These are phyloP conservation scores for Yponomeuta malinellus DNA, from an alignment of 2,888 invertebrate genomes.

Conservation along the genomic window DNA sequence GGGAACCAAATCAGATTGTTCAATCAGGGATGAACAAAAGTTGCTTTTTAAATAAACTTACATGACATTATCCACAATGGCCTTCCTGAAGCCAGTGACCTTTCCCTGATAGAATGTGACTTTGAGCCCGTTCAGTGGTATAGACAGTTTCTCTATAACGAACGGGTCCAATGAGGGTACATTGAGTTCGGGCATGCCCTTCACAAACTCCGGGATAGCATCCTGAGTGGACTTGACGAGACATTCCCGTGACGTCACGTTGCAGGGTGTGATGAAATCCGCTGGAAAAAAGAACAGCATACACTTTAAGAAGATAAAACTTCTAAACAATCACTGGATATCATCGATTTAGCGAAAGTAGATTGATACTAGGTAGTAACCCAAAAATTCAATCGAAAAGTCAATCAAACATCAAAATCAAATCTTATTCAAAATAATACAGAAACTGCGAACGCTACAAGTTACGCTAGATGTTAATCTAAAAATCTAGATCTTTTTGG, in stretches of 20 bases:
- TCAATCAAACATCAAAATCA: too few relatives aligned
- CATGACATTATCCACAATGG: conserved; percentile 58
- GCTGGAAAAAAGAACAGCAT: conserved; percentile 38
- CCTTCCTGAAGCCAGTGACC: conserved; percentile 56
- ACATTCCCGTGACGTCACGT: conserved; percentile 46
- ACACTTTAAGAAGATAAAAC: too few relatives aligned
- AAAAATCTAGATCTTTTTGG: neutral
- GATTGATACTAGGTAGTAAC: too few relatives aligned
- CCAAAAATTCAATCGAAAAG: too few relatives aligned
- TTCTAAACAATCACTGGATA: too few relatives aligned
- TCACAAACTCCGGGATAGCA: conserved; percentile 58
- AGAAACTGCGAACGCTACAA: too few relatives aligned
- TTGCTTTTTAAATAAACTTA: conserved; percentile 33
- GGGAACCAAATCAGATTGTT: too few relatives aligned
- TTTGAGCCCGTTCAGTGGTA: conserved; percentile 53
- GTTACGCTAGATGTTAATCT: too few relatives aligned
- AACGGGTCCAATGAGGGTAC: conserved; percentile 55
- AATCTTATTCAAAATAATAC: too few relatives aligned
- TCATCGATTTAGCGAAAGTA: too few relatives aligned
- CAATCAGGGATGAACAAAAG: too few relatives aligned
- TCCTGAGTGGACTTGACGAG: conserved; percentile 51
- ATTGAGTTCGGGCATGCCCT: conserved; percentile 49
- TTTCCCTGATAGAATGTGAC: conserved; percentile 61
- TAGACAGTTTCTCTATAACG: conserved; percentile 50
- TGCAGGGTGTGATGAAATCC: conserved; percentile 60